Conservation (phyloP, 2,888 invertebrate species). For the Sclerodermus sp. region DNA sequence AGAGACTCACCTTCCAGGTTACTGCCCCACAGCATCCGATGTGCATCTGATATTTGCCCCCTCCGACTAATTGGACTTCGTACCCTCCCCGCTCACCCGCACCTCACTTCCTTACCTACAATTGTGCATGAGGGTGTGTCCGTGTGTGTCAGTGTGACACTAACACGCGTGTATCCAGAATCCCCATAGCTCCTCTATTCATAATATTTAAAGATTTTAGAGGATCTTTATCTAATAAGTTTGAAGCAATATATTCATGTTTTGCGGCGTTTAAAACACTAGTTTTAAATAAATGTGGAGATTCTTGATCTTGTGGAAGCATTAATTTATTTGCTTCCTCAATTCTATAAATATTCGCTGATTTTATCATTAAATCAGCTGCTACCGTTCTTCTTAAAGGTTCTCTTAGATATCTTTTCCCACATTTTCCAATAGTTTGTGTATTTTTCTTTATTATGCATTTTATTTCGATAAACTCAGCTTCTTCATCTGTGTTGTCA, state of each 20-base stretch:
- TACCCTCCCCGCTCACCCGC: too few species aligned
- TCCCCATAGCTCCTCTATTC: neutral
- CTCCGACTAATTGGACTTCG: too few species aligned
- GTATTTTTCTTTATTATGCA: neutral
- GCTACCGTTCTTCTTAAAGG: neutral
- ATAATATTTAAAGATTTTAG: neutral
- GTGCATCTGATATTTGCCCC: too few species aligned
- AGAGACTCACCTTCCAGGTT: too few species aligned
- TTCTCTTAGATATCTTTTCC: neutral
- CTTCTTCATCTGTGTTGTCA: too few species aligned
- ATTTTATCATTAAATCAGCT: neutral
- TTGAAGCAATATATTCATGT: too few species aligned
- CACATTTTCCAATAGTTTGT: too few species aligned
- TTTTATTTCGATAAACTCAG: too few species aligned
- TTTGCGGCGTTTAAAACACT: neutral
- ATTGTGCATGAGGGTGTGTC: too few species aligned
- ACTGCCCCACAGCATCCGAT: too few species aligned
- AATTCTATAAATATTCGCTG: neutral
- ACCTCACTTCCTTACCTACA: too few species aligned
- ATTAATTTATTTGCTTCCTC: neutral
- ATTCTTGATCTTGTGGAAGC: neutral
- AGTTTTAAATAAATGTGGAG: neutral
- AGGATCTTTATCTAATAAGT: neutral
- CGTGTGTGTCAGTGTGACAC: too few species aligned
- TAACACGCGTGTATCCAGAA: neutral